Percentiles rank a stretch among this genome's conserved stretches.
Evolutionary conservation across 1,140 invertebrate species (phyloP).

Genomic region (Achroia grisella): DNA sequence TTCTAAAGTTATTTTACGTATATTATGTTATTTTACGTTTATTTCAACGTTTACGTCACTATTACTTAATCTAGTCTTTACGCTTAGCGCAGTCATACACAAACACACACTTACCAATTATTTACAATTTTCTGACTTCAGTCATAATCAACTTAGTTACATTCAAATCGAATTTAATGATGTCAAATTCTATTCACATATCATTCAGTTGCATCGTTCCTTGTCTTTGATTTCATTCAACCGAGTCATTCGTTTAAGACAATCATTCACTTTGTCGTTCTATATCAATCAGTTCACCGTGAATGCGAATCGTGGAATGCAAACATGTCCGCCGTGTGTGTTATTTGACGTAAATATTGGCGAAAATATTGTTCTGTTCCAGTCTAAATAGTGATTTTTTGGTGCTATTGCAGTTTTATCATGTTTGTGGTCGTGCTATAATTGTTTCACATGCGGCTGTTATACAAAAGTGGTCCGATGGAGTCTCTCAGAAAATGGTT

Average conservation of each 20-base stretch:
- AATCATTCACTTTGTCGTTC: neutral
- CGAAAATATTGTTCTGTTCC: slow-evolving; percentile 40
- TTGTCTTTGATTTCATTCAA: neutral
- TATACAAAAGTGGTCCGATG: slow-evolving; percentile 78
- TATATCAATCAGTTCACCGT: slow-evolving; percentile 27
- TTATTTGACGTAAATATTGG: slow-evolving; percentile 71
- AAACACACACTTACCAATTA: too few species aligned
- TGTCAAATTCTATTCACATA: too few species aligned
- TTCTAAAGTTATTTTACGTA: too few species aligned
- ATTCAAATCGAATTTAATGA: too few species aligned
- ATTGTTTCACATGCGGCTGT: slow-evolving; percentile 70
- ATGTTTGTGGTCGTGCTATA: slow-evolving; percentile 64
- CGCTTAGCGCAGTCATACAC: too few species aligned
- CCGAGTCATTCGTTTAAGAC: neutral
- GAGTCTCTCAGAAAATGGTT: slow-evolving; percentile 94
- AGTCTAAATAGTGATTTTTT: slow-evolving; percentile 48
- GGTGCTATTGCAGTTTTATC: slow-evolving; percentile 55
- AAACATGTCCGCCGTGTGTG: slow-evolving; percentile 70
- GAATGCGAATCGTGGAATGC: slow-evolving; percentile 37
- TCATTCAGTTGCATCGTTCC: too few species aligned
- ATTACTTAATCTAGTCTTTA: too few species aligned
- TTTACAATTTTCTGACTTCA: too few species aligned
- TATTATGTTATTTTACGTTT: too few species aligned
- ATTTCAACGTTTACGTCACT: too few species aligned
- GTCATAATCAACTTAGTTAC: too few species aligned